These are phyloP conservation scores for Mesitornis unicolor DNA, from an alignment of 2,113 vertebrate genomes.

Conservation along the genomic window DNA sequence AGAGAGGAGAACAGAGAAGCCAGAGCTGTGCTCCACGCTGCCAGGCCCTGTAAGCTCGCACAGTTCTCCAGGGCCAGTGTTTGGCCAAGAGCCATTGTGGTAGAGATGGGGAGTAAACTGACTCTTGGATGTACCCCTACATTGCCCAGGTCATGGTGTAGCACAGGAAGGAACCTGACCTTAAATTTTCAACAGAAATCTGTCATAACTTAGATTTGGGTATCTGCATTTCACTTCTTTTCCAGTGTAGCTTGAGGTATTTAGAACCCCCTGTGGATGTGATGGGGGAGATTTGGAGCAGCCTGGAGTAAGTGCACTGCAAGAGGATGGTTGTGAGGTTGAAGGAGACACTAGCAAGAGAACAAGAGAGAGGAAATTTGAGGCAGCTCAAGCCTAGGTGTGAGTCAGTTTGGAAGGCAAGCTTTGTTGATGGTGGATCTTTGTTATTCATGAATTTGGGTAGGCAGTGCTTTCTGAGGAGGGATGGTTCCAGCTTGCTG, in stretches of 20 bases:
- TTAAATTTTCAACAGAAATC: background rate
- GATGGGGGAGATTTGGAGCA: background rate
- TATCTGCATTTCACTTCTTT: background rate
- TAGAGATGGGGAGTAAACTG: background rate
- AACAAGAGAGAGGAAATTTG: background rate
- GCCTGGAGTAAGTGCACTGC: background rate
- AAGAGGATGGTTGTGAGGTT: background rate
- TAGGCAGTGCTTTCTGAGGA: background rate
- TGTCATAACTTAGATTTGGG: background rate
- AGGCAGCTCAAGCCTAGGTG: background rate
- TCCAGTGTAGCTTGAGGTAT: background rate
- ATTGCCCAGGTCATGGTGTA: background rate
- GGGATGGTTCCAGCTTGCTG: background rate
- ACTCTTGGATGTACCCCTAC: background rate
- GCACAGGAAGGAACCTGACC: background rate
- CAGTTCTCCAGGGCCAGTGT: background rate
- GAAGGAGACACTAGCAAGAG: background rate
- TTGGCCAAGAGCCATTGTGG: background rate
- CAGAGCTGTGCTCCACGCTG: background rate
- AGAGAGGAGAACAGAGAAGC: background rate
- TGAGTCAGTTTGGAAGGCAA: background rate
- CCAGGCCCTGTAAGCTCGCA: background rate
- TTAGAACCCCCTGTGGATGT: background rate
- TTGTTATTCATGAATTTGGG: background rate
- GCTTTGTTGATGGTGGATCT: background rate